phyloP scores from a whole-genome alignment of 2,888 invertebrate species.

The Drosophila buzzatii region DNA sequence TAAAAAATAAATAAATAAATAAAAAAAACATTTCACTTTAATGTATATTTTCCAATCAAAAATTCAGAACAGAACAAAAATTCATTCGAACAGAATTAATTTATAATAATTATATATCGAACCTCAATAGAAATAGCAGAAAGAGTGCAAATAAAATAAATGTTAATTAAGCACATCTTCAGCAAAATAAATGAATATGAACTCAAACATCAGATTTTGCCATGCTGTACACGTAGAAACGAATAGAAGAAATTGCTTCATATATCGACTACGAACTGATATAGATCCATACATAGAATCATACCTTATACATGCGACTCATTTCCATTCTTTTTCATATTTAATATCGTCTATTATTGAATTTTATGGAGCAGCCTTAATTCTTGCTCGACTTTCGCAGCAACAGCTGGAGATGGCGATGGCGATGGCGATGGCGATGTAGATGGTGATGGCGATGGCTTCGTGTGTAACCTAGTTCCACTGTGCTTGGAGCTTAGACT shows the following conservation, averaged over 20 bases:
- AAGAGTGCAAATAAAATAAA: too few species aligned
- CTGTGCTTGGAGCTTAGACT: slow-evolving; percentile 37
- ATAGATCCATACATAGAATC: background rate
- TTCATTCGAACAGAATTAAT: too few species aligned
- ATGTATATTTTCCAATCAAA: too few species aligned
- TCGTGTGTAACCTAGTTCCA: slow-evolving; percentile 33
- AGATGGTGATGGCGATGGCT: background rate
- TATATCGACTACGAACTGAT: background rate
- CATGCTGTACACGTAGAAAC: background rate
- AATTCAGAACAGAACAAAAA: too few species aligned
- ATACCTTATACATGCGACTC: background rate
- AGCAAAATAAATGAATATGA: background rate
- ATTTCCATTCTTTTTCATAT: background rate
- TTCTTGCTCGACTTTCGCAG: slow-evolving; percentile 6
- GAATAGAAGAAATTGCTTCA: background rate
- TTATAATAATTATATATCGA: too few species aligned
- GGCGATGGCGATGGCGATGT: background rate
- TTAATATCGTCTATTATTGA: background rate
- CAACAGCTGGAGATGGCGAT: background rate
- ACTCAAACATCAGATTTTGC: background rate
- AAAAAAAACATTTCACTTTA: too few species aligned
- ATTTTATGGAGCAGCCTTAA: background rate
- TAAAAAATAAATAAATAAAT: too few species aligned
- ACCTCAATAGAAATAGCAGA: too few species aligned
- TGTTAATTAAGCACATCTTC: background rate